phyloP scores from a whole-genome alignment of 2,888 invertebrate genomes.

The Cephalotes varians region DNA sequence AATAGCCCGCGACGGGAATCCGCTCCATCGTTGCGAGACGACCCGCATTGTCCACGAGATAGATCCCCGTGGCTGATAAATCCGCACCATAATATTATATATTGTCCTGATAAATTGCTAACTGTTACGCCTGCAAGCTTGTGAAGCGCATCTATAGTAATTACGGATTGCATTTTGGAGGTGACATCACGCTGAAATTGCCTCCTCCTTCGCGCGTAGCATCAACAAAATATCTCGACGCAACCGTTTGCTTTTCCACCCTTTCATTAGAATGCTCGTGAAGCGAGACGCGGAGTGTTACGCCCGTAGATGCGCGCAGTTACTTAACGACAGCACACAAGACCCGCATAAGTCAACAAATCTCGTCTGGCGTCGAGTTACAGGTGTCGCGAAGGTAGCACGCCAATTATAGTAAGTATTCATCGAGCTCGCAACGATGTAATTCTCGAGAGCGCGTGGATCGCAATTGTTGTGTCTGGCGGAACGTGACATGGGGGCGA shows the following conservation, averaged over 20 bases:
- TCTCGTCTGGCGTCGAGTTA: conserved; percentile 23
- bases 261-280: conserved; percentile 34
- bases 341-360: conserved; percentile 36
- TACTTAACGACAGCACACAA: conserved; percentile 35
- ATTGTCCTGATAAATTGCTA: conserved; percentile 6
- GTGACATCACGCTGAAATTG: conserved; percentile 19
- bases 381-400: conserved; percentile 34
- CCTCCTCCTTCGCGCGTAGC: not conserved
- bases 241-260: conserved; percentile 35
- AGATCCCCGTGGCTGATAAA: conserved; percentile 21
- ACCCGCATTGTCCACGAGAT: not conserved
- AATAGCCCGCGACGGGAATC: conserved; percentile 12
- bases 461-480: conserved; percentile 26
- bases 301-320: conserved; percentile 15
- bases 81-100: conserved; percentile 17
- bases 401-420: conserved; percentile 32
- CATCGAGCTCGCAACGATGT: conserved; percentile 1
- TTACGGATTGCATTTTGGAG: not conserved
- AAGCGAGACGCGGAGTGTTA: not conserved
- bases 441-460: conserved; percentile 19
- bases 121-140: conserved; percentile 13
- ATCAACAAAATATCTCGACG: conserved; percentile 40
- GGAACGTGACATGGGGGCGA: conserved; percentile 12
- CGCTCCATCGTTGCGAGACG: conserved; percentile 10
- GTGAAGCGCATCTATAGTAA: not conserved